A percentile compares a stretch with the other conserved stretches of the same genome.
Conservation (phyloP, 1,140 invertebrate species). For the Berghia stephanieae region DNA sequence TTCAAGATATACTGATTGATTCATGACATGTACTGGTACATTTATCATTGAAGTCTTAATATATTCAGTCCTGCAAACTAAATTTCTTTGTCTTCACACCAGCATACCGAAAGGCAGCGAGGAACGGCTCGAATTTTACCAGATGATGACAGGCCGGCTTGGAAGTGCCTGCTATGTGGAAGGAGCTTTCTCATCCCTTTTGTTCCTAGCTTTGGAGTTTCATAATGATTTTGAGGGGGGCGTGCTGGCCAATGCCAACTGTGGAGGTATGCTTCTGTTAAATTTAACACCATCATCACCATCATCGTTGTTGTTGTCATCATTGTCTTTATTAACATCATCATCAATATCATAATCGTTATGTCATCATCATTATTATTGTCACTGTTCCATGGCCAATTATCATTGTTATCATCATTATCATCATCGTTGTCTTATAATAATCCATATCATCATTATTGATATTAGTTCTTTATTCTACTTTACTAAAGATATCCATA, state of each 20-base stretch:
- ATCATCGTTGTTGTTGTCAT: neutral
- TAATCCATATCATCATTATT: too few relatives aligned
- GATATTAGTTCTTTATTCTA: too few relatives aligned
- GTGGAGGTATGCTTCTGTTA: constrained; percentile 47
- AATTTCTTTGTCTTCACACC: neutral
- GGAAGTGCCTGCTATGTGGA: constrained; percentile 59
- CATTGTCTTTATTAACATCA: neutral
- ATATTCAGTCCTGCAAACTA: too few relatives aligned
- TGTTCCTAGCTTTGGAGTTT: constrained; percentile 53
- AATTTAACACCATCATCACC: neutral
- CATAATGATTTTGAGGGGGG: constrained; percentile 49
- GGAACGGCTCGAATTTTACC: constrained; percentile 41
- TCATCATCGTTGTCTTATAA: too few relatives aligned
- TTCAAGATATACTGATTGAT: neutral
- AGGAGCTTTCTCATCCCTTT: constrained; percentile 52
- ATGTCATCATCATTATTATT: neutral
- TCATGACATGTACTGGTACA: too few relatives aligned
- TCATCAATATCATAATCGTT: too few relatives aligned
- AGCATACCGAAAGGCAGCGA: constrained; percentile 47
- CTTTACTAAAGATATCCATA: too few relatives aligned
- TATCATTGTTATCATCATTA: too few relatives aligned
- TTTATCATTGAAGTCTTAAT: too few relatives aligned
- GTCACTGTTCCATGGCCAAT: neutral
- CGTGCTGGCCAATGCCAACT: constrained; percentile 55
- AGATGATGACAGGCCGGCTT: constrained; percentile 41